Conservation (phyloP, 2,888 invertebrate genomes). For the Heliconius hortense region DNA sequence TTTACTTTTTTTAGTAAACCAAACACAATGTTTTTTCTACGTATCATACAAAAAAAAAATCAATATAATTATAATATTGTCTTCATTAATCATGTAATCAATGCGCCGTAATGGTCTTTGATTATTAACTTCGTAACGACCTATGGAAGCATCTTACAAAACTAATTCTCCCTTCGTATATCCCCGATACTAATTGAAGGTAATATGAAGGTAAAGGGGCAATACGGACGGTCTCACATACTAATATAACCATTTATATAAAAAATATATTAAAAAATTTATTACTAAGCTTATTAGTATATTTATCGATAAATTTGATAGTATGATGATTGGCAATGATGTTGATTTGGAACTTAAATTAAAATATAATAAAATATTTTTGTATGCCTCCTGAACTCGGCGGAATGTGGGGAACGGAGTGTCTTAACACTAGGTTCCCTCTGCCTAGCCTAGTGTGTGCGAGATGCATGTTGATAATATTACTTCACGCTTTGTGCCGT, state of each 20-base stretch:
- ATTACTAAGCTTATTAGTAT: neutral
- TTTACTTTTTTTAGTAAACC: too few relatives aligned
- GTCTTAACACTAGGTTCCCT: too few relatives aligned
- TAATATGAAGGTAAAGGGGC: constrained; percentile 33
- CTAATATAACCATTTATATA: neutral
- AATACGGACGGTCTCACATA: constrained; percentile 23
- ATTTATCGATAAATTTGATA: neutral
- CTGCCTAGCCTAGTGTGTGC: too few relatives aligned
- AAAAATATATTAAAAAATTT: neutral
- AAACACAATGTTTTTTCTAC: too few relatives aligned
- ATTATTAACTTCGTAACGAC: constrained; percentile 32
- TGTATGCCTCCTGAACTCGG: too few relatives aligned
- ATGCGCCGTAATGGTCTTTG: neutral
- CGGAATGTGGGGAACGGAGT: too few relatives aligned
- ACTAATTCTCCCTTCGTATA: constrained; percentile 33
- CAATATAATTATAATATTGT: too few relatives aligned
- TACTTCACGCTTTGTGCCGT: too few relatives aligned
- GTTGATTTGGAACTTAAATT: too few relatives aligned
- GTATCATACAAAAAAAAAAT: too few relatives aligned
- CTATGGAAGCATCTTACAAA: constrained; percentile 30
- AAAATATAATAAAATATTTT: too few relatives aligned
- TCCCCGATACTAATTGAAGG: constrained; percentile 31
- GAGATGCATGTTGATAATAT: too few relatives aligned
- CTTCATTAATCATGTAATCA: neutral
- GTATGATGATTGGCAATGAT: neutral